Conservation (phyloP, 2,113 vertebrate species). For the Puffinus mauretanicus region DNA sequence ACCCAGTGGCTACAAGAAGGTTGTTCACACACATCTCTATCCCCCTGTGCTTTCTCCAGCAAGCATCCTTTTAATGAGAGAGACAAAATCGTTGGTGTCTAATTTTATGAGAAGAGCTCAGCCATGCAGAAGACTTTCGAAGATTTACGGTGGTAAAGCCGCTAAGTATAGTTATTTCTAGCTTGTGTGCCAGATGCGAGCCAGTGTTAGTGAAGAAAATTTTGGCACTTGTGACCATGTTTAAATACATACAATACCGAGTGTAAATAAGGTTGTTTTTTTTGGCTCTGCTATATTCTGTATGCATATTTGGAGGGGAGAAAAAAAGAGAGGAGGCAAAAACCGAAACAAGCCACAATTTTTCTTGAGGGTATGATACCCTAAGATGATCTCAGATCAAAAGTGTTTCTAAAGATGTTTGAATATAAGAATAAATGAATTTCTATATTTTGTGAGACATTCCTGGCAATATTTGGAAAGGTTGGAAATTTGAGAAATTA, state of each 20-base stretch:
- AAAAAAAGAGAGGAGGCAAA: not conserved
- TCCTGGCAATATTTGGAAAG: not conserved
- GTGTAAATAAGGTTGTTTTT: not conserved
- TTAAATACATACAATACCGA: not conserved
- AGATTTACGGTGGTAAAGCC: slow-evolving; percentile 40
- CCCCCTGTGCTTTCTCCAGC: not conserved
- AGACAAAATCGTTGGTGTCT: not conserved
- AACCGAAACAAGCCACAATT: not conserved
- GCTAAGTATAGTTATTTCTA: not conserved
- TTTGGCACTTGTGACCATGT: not conserved
- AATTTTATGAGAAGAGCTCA: slow-evolving; percentile 24
- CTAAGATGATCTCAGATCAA: not conserved
- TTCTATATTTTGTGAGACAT: not conserved
- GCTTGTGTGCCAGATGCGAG: not conserved
- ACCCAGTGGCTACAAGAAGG: not conserved
- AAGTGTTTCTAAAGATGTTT: not conserved
- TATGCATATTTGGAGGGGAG: not conserved
- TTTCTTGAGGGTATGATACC: not conserved
- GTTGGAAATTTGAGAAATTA: not conserved
- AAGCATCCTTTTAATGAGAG: not conserved
- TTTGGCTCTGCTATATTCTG: not conserved
- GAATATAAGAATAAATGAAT: not conserved
- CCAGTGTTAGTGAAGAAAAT: not conserved
- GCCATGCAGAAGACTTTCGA: not conserved
- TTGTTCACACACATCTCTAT: not conserved